These are phyloP conservation scores for Pipistrellus kuhlii DNA, from an alignment of 2,797 vertebrate genomes.

Conservation along the genomic window DNA sequence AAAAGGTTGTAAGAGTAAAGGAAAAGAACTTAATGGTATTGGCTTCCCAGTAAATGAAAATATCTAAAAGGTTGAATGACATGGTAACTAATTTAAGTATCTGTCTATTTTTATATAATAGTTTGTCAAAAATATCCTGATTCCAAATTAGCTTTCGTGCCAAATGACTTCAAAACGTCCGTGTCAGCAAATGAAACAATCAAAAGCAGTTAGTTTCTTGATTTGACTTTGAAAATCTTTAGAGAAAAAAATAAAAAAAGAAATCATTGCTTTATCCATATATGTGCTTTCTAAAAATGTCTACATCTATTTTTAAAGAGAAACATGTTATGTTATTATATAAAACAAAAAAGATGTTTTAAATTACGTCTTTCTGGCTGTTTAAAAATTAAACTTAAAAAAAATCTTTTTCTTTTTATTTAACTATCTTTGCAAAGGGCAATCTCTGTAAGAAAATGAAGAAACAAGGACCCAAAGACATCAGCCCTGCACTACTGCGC, in stretches of 20 bases:
- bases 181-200: slow-evolving; percentile 71
- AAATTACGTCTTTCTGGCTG: slow-evolving; percentile 58
- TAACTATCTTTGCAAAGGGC: slow-evolving; percentile 53
- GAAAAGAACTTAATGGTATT: background rate
- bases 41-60: slow-evolving; percentile 33
- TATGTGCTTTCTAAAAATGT: slow-evolving; percentile 68
- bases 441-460: background rate
- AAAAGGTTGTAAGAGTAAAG: background rate
- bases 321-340: slow-evolving; percentile 74
- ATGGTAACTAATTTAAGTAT: slow-evolving; percentile 59
- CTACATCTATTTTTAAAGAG: slow-evolving; percentile 70
- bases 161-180: slow-evolving; percentile 65
- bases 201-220: slow-evolving; percentile 65
- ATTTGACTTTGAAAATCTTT: slow-evolving; percentile 70
- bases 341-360: slow-evolving; percentile 64
- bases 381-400: slow-evolving; percentile 70
- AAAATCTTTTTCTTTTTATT: background rate
- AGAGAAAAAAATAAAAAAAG: slow-evolving; percentile 65
- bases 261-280: slow-evolving; percentile 63
- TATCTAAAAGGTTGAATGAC: slow-evolving; percentile 10
- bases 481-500: background rate
- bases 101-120: slow-evolving; percentile 59
- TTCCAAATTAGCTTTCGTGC: slow-evolving; percentile 53
- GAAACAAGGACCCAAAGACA: background rate
- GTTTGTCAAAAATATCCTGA: slow-evolving; percentile 41